Evolutionary conservation across 2,888 invertebrate species (phyloP).

Genomic region (Agriopis aurantiaria): DNA sequence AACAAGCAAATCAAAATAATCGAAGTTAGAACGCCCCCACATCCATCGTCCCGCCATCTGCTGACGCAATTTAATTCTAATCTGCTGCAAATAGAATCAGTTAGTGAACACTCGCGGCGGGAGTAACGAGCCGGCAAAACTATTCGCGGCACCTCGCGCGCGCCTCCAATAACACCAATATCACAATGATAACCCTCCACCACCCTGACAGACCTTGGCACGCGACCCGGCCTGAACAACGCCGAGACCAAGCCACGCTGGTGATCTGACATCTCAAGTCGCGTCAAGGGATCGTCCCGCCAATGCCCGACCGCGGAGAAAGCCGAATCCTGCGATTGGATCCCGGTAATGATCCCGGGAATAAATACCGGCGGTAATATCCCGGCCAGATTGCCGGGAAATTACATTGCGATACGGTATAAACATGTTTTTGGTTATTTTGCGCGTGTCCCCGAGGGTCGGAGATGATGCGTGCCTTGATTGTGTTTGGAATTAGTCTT

Average conservation of each 20-base stretch:
- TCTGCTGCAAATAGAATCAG: slow-evolving; percentile 47
- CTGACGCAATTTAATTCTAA: slow-evolving; percentile 47
- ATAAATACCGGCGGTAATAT: slow-evolving; percentile 74
- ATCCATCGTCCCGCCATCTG: slow-evolving; percentile 20
- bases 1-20: background rate
- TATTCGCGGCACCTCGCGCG: slow-evolving; percentile 71
- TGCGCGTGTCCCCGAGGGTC: slow-evolving; percentile 41
- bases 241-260: slow-evolving; percentile 51
- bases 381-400: slow-evolving; percentile 65
- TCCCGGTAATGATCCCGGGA: slow-evolving; percentile 72
- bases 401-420: slow-evolving; percentile 48
- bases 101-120: slow-evolving; percentile 32
- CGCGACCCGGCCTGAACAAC: slow-evolving; percentile 2
- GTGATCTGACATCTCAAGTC: slow-evolving; percentile 59
- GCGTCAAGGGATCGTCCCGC: slow-evolving; percentile 68
- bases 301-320: slow-evolving; percentile 67
- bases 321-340: slow-evolving; percentile 67
- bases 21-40: background rate
- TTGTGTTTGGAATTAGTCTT: slow-evolving; percentile 42
- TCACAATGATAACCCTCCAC: slow-evolving; percentile 54
- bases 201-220: slow-evolving; percentile 28
- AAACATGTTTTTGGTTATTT: slow-evolving; percentile 53
- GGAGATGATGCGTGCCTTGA: slow-evolving; percentile 38
- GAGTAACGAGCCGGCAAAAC: slow-evolving; percentile 69
- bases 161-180: slow-evolving; percentile 74